These are phyloP conservation scores for Nanorana parkeri DNA, from an alignment of 2,113 vertebrate species.

Conservation along the genomic window DNA sequence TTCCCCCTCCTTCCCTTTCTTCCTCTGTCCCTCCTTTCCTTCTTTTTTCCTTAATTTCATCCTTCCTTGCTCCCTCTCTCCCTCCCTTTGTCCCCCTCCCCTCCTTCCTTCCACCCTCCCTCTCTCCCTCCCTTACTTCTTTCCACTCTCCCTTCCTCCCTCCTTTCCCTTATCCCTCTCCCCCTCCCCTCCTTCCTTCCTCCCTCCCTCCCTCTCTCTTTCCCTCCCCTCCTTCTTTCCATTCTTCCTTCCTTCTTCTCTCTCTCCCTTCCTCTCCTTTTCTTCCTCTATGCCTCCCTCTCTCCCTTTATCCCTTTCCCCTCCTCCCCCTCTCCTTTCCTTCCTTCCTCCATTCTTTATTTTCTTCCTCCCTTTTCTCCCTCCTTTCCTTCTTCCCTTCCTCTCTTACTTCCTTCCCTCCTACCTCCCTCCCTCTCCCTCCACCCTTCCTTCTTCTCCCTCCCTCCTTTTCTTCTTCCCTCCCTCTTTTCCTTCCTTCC, in stretches of 20 bases:
- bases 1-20: too few relatives aligned
- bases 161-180: rapidly evolving
- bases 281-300: background rate
- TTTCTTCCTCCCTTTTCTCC: background rate
- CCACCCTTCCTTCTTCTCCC: rapidly evolving
- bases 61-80: too few relatives aligned
- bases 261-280: too few relatives aligned
- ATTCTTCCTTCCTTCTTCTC: too few relatives aligned
- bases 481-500: too few relatives aligned
- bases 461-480: rapidly evolving
- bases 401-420: background rate
- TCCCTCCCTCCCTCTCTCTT: background rate
- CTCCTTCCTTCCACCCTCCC: background rate
- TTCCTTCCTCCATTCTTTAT: background rate
- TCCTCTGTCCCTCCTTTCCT: background rate
- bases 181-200: background rate
- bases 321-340: background rate
- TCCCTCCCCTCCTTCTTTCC: too few relatives aligned
- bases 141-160: background rate
- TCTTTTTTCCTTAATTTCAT: rapidly evolving
- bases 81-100: background rate
- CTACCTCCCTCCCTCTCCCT: rapidly evolving
- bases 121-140: background rate
- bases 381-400: background rate
- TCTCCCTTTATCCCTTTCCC: rapidly evolving